phyloP scores from a whole-genome alignment of 2,888 invertebrate species.

The Lapara coniferarum region DNA sequence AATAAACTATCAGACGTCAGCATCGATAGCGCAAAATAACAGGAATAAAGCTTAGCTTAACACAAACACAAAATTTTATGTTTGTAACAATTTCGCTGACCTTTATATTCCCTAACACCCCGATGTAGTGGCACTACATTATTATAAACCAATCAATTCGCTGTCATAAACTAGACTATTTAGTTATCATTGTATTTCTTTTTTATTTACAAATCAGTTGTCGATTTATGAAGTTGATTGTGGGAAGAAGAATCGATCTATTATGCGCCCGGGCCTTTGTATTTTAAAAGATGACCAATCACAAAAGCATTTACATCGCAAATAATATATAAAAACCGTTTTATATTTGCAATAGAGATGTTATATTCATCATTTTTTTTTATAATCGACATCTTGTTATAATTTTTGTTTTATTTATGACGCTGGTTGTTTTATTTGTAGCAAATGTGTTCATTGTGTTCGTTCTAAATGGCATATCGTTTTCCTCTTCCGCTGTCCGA shows the following conservation, averaged over 20 bases:
- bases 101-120: not conserved
- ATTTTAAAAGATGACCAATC: constrained; percentile 9
- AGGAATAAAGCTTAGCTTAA: constrained; percentile 46
- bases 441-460: constrained; percentile 1
- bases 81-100: constrained; percentile 10
- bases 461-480: constrained; percentile 31
- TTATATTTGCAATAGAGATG: constrained; percentile 11
- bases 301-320: constrained; percentile 20
- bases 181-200: constrained; percentile 29
- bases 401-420: constrained; percentile 31
- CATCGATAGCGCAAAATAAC: constrained; percentile 65
- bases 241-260: constrained; percentile 11
- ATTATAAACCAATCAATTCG: not conserved
- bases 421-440: constrained; percentile 27
- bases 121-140: not conserved
- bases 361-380: constrained; percentile 10
- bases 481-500: constrained; percentile 27
- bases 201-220: not conserved
- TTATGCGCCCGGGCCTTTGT: not conserved
- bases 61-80: too few relatives aligned
- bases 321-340: constrained; percentile 16
- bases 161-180: not conserved
- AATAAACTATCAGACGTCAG: constrained; percentile 57
- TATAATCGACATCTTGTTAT: constrained; percentile 11
- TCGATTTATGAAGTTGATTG: constrained; percentile 18